Base-by-base conservation (phyloP, 2,888 invertebrate species). In the Tetrapedia diversipes region DNA sequence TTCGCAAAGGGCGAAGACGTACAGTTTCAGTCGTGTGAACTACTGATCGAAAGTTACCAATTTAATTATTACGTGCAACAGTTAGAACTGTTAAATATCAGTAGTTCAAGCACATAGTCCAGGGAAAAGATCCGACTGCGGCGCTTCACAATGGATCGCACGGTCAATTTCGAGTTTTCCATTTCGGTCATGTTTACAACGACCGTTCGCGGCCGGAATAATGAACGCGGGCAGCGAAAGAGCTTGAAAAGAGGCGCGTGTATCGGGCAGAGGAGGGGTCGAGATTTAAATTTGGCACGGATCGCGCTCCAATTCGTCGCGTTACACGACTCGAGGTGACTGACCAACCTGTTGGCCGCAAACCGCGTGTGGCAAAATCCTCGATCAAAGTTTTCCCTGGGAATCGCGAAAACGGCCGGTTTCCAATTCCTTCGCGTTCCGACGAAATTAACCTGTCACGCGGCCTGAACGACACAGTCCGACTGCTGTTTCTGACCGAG, bases 221-320 rank as follows among this genome's bases (percentile, higher is more conserved):
- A 45, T 39, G 4, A 37, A n/a, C 22, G 3, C 27, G 45, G 14
- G 47, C 14, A 4, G 24, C 16, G 27, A 11, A 54, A 24, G 47
- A 14, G 10, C n/a, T 22, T 14, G 60, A 22, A 45, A 22, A 29
- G 22, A n/a, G 16, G n/a, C 29, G 51, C 51, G 51, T 32, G 39
- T 45, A 14, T n/a, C 10, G 32, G 41, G 2, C 6, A 29, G 63
- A 68, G 49, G 27, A n/a, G n/a, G 57, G 65, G 39, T 57, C 45
- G 60, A 77, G 81, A 81, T 81, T 81, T 79, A 85, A 77, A 85
- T 79, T 65, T 77, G 77, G 67, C 83, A 75, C 73, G 77, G 65
- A 63, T 79, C 45, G 63, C 67, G 74, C 59, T 71, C 65, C 68
- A 56, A 78, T 74, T 82, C 57, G 49, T 57, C 53, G 56, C 47